Percentiles rank a stretch among this genome's conserved stretches.
Conservation (phyloP, 2,888 invertebrate species). For the Microplitis manilae region DNA sequence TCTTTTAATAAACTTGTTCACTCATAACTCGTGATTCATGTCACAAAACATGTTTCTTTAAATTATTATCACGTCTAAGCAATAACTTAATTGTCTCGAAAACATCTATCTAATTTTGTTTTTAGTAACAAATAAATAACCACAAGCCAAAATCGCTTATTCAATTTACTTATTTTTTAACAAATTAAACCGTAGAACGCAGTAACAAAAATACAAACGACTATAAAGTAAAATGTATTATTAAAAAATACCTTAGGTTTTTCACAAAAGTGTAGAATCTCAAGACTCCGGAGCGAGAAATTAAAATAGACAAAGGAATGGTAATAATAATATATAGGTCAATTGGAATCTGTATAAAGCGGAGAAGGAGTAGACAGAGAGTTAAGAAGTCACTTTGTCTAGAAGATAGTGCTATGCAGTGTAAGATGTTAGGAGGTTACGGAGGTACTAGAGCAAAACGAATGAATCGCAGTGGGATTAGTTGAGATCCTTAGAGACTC, state of each 20-base stretch:
- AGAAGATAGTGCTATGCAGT: not conserved
- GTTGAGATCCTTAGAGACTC: conserved; percentile 40
- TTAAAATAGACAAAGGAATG: not conserved
- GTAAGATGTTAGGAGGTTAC: not conserved
- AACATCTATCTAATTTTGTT: conserved; percentile 15
- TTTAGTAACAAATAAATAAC: not conserved
- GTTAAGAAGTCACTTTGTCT: conserved; percentile 15
- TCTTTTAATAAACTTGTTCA: conserved; percentile 41
- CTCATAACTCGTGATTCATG: conserved; percentile 5
- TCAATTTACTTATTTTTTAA: not conserved
- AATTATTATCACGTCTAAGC: conserved; percentile 21
- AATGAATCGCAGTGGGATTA: conserved; percentile 55
- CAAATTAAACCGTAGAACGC: not conserved
- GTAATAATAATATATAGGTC: not conserved
- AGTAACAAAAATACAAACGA: not conserved
- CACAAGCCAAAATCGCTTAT: not conserved
- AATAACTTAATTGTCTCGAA: conserved; percentile 26
- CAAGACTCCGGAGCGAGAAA: not conserved
- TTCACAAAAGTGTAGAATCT: not conserved
- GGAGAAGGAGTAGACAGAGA: conserved; percentile 11
- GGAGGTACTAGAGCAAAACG: conserved; percentile 46
- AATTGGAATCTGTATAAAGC: conserved; percentile 17
- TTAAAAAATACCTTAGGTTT: not conserved
- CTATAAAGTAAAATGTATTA: not conserved
- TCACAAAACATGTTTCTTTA: conserved; percentile 19